Evolutionary conservation across 2,888 invertebrate genomes (phyloP).

Genomic region (Lepetodrilus schrolli): DNA sequence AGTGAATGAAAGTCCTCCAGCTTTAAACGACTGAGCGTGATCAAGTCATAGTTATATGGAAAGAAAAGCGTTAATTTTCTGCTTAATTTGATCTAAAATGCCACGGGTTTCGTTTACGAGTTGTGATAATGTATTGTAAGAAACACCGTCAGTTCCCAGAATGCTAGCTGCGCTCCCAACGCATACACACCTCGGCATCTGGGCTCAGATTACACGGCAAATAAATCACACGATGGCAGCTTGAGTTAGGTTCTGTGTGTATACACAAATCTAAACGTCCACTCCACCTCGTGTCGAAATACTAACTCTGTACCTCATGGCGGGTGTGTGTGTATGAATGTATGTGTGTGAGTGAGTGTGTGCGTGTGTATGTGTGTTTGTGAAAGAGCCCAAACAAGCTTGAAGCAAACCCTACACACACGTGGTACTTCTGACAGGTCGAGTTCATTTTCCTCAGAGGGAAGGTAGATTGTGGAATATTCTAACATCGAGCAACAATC

Average conservation of each 20-base stretch:
- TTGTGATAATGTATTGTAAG: conserved; percentile 18
- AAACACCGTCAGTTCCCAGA: not conserved
- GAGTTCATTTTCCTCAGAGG: not conserved
- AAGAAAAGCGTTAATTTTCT: conserved; percentile 6
- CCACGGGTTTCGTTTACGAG: not conserved
- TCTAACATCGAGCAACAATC: not conserved
- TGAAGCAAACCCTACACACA: not conserved
- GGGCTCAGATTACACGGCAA: conserved; percentile 2
- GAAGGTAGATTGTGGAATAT: not conserved
- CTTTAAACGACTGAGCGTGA: not conserved
- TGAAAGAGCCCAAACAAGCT: not conserved
- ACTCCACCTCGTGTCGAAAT: too few relatives aligned
- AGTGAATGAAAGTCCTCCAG: conserved; percentile 7
- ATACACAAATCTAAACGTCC: conserved; percentile 20
- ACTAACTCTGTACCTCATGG: not conserved
- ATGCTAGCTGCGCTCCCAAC: not conserved
- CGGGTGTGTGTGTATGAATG: too few relatives aligned
- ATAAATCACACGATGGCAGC: conserved; percentile 26
- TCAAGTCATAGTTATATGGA: not conserved
- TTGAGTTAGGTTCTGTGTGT: conserved; percentile 20
- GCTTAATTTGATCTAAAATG: conserved; percentile 2
- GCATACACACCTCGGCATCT: conserved; percentile 17
- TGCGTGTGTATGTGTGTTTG: too few relatives aligned
- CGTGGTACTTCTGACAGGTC: conserved; percentile 21
- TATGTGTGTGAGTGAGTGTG: too few relatives aligned